phyloP scores from a whole-genome alignment of 2,888 invertebrate genomes.

The Apocheima hispidaria region DNA sequence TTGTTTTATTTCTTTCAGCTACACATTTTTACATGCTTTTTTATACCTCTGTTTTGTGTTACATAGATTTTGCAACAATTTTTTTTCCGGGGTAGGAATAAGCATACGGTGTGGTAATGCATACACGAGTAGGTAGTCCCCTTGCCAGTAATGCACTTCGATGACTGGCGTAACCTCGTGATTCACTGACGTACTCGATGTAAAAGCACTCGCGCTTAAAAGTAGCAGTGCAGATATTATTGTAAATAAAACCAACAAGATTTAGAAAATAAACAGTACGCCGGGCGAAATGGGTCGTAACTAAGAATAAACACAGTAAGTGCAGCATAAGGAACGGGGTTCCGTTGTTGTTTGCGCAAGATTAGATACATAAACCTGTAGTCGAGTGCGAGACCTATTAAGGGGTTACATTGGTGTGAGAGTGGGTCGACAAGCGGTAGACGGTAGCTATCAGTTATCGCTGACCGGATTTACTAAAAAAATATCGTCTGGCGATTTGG shows the following conservation, averaged over 20 bases:
- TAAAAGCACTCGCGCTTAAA: constrained; percentile 36
- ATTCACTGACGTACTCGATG: constrained; percentile 14
- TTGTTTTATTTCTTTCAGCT: constrained; percentile 23
- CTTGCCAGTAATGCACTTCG: constrained; percentile 25
- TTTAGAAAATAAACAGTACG: constrained; percentile 61
- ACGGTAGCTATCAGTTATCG: constrained; percentile 30
- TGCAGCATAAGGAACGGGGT: constrained; percentile 56
- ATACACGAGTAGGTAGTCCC: background rate
- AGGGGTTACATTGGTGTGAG: constrained; percentile 49
- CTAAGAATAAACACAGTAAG: constrained; percentile 71
- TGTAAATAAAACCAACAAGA: constrained; percentile 56
- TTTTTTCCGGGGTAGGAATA: background rate
- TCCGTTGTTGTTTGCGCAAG: constrained; percentile 67
- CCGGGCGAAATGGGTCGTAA: constrained; percentile 64
- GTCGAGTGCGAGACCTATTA: constrained; percentile 53
- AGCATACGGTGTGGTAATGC: background rate
- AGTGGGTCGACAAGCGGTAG: constrained; percentile 47
- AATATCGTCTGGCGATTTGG: constrained; percentile 48
- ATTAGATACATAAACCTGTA: constrained; percentile 71
- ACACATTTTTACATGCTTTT: constrained; percentile 12
- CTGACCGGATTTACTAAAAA: constrained; percentile 37
- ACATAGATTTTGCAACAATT: too few species aligned
- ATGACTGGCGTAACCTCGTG: constrained; percentile 25
- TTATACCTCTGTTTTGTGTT: background rate
- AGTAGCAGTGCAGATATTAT: constrained; percentile 45